phyloP scores from a whole-genome alignment of 2,113 vertebrate species.

The Erythrocercus mccallii region DNA sequence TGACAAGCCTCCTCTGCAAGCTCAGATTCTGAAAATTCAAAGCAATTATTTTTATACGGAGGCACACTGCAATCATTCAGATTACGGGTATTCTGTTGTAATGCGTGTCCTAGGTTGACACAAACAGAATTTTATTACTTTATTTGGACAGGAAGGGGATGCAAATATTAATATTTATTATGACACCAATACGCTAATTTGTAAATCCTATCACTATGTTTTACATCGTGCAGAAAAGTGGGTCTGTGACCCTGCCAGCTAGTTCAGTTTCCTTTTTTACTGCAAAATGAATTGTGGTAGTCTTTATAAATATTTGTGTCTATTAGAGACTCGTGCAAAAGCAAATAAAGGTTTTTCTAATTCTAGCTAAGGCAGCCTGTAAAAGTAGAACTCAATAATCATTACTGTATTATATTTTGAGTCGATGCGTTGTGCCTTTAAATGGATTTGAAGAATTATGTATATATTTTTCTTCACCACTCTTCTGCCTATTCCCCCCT shows the following conservation, averaged over 20 bases:
- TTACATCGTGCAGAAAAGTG: conserved; percentile 45
- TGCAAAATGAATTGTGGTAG: conserved; percentile 47
- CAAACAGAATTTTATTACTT: conserved; percentile 72
- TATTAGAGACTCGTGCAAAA: conserved; percentile 28
- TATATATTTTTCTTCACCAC: conserved; percentile 70
- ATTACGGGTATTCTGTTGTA: conserved; percentile 74
- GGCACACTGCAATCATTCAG: conserved; percentile 75
- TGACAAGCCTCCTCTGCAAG: conserved; percentile 85
- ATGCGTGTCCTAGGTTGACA: conserved; percentile 67
- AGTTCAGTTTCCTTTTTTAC: conserved; percentile 44
- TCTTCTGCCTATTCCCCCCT: conserved; percentile 57
- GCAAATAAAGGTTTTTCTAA: conserved; percentile 66
- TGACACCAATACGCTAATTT: conserved; percentile 71
- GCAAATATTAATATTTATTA: conserved; percentile 76
- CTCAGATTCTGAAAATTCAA: conserved; percentile 81
- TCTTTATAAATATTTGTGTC: conserved; percentile 72
- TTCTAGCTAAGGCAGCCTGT: conserved; percentile 38
- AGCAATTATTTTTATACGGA: conserved; percentile 84
- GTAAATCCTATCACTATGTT: conserved; percentile 57
- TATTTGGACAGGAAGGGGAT: conserved; percentile 73
- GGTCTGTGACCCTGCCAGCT: conserved; percentile 58
- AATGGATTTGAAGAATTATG: conserved; percentile 71
- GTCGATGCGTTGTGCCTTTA: conserved; percentile 48
- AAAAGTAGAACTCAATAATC: conserved; percentile 63
- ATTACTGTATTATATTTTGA: conserved; percentile 61